Evolutionary conservation across 2,888 invertebrate genomes (phyloP), one percentile per base, ranked within the genome.

Genomic region (Meteorus colon): DNA sequence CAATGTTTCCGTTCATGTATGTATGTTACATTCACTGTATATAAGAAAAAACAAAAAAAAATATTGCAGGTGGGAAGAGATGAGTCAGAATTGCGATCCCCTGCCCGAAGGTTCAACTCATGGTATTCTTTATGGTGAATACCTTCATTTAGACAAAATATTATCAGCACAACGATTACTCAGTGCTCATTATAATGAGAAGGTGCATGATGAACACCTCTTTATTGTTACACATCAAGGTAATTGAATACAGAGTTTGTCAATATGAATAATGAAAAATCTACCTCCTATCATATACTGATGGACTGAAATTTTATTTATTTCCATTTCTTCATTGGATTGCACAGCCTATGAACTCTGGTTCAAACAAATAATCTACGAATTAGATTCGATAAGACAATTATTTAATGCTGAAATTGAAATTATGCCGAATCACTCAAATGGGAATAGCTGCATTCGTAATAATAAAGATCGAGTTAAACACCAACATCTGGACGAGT

Each of bases 281-380:
- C 16, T 2, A 14, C 27, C 24, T 67, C 45, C n/a, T 29, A 37
- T 45, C 14, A 68, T 41, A 14, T 55, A 62, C 3, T n/a, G 65
- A n/a, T 8, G 24, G 45, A 60, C 67, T 41, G 55, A 29, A 76
- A 70, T 45, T 16, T 74, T 77, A 55, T 67, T 68, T 69, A 2
- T 37, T 73, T 48, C 41, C 8, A 2, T 41, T 41, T 41, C 1
- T 41, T 41, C 12, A 8, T 41, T 41, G 12, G 2, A 55, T 45
- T 5, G n/a, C 48, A 67, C 90, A 97, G 97, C 98, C 0, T 99
- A 99, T 91, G 99, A 99, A 90, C 92, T 99, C 4, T 99, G 99
- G 99, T 99, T 99, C 91, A 99, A 99, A 90, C 99, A 99, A 91
- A 98, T 99, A 69, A 95, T 99, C 79, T 98, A 94, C 90, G 99